Evolutionary conservation across 30 jellyfish, hydroid and myxozoan genomes (phyloP), one percentile per base, ranked within the genome.

Genomic region (Nemopilema nomurai): DNA sequence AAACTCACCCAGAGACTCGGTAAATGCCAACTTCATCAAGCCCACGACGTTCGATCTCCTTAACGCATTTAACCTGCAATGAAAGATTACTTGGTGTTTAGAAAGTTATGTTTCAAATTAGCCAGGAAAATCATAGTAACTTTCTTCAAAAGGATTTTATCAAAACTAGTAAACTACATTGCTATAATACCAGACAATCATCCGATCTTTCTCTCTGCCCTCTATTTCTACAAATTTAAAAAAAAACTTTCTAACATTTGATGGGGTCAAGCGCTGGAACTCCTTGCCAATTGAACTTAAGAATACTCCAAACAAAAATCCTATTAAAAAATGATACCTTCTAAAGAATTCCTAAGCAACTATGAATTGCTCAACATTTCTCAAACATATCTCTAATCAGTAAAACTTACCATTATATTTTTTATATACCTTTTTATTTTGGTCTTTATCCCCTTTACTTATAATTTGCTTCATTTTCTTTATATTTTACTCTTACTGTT

Each of bases 1-100:
- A 67, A n/a, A 69, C 97, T 84, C 75, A 95, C 99, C 99, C 99
- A 21, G 99, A 96, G 8, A 95, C 97, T 1, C 99, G 97, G 70
- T 95, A 95, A 27, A 95, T 75, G n/a, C 99, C 99, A 21, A 77
- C 81, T 49, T 95, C 99, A 21, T 82, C 89, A 82, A 95, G 51
- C 8, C 99, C 99, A 19, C 99, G 81, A 24, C 83, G 83, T 52
- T 95, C 99, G 0, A 95, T 84, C 76, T 95, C 98, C 28, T 88
- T 96, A 26, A 95, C 85, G 71, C 97, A 90, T 28, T 51, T 51
- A 6, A 31, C 68, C 98, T 93, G 69, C 32, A 20, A 69, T 27
- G 20, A 64, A 32, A 41, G 28, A 22, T 41, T 41, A 41, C 6
- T 41, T 41, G 57, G n/a, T n/a, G n/a, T n/a, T n/a, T n/a, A n/a